Evolutionary conservation across 2,797 vertebrate genomes (phyloP), one percentile per base, ranked within the genome.

Genomic region (Paramormyrops hopkinsi): DNA sequence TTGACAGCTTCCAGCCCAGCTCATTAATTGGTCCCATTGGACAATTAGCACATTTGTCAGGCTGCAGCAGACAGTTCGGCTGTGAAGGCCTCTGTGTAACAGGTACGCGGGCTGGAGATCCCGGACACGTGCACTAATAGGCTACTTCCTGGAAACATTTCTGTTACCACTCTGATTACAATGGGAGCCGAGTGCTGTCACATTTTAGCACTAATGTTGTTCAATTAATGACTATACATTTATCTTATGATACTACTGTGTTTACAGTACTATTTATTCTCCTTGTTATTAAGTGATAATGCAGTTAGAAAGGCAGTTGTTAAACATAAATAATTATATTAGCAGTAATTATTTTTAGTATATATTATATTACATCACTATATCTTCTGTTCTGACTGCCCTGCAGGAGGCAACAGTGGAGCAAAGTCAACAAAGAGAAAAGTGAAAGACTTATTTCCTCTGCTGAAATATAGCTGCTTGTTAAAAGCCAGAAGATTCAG

Each of bases 31-130:
- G 29, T 56, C 51, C 53, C 85, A 56, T 11, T 19, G 51, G 85
- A 33, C 85, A 87, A 87, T 87, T 54, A 87, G 29, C 85, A 87
- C 50, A 87, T 87, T 87, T 59, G 50, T 87, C 14, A n/a, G 83
- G 83, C 22, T 53, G 44, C 48, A 53, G 48, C 41, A 25, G 44
- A 85, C 48, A 50, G 79, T 4, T 22, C 11, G 4, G 11, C n/a
- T 17, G n/a, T 53, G 22, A 50, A 51, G 83, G 9, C 83, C 41
- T 48, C 19, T 22, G 79, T 22, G 44, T 17, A 85, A 85, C 83
- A 85, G 46, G 48, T 51, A 51, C 19, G 3, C 19, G 3, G 17
- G 76, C 41, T 22, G 76, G 37, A 22, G 8, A 46, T 82, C 7
- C 19, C 7, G 17, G 41, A 82, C 17, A 46, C 41, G 17, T 11